phyloP scores from a whole-genome alignment of 2,888 invertebrate species.

The Halictus quadricinctus region DNA sequence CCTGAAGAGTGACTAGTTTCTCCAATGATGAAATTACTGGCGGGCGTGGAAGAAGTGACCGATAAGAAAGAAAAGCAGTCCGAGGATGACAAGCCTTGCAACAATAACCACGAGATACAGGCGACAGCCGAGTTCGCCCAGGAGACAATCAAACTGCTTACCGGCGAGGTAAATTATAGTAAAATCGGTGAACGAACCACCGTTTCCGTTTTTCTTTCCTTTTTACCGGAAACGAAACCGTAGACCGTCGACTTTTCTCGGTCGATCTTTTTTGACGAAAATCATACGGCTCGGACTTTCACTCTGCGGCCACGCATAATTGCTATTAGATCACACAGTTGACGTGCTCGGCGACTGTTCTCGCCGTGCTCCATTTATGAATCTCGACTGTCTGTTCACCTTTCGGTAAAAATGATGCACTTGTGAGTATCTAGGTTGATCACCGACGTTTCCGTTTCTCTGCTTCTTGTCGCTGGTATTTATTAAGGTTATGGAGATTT shows the following conservation, averaged over 20 bases:
- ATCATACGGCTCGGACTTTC: constrained; percentile 39
- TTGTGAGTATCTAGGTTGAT: constrained; percentile 51
- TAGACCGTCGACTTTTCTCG: background rate
- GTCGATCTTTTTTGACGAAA: background rate
- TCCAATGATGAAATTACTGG: constrained; percentile 81
- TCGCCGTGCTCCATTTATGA: constrained; percentile 43
- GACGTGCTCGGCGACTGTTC: background rate
- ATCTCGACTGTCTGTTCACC: background rate
- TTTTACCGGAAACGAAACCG: constrained; percentile 7
- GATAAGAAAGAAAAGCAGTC: constrained; percentile 59
- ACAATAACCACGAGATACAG: constrained; percentile 71
- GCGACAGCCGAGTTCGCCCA: constrained; percentile 57
- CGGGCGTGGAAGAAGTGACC: constrained; percentile 76
- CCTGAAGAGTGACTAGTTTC: constrained; percentile 25
- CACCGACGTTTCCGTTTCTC: constrained; percentile 10
- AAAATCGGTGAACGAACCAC: background rate
- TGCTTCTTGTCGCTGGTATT: background rate
- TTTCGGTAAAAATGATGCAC: constrained; percentile 25
- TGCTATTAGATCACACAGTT: constrained; percentile 29
- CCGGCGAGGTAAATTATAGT: constrained; percentile 70
- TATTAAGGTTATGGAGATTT: constrained; percentile 8
- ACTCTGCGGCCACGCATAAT: constrained; percentile 22
- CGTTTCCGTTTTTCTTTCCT: background rate
- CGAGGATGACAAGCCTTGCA: constrained; percentile 69
- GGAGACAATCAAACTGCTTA: constrained; percentile 66